Base-by-base conservation (phyloP, 1,140 invertebrate species). In the Rhopalosiphum padi region DNA sequence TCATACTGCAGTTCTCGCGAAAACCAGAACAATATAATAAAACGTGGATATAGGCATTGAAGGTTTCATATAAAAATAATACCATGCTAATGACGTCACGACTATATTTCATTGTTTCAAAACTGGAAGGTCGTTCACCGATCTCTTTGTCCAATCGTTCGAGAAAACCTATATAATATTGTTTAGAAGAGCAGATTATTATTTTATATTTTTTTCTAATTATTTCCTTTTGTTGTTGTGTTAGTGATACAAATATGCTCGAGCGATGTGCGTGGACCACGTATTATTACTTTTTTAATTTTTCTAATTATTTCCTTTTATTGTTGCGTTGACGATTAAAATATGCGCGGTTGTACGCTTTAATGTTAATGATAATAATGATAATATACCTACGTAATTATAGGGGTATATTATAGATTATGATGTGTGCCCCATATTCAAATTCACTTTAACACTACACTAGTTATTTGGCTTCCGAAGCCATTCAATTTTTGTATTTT, bases 71-170 rank as follows among this genome's bases (percentile, higher is more conserved):
- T 85, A 53, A 55, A 53, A 48, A 91, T 48, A 83, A 82, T 48
- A 83, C 46, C 91, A 46, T 51, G 77, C 48, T 86, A 93, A 93
- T 86, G 91, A 93, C 82, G 82, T 93, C 91, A 86, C 90, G 68
- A 92, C 9, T 85, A 37, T 85, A 41, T 23, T 51, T 93, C 91
- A 93, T 93, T 93, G 91, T 93, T 93, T 93, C 37, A 93, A 93
- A 15, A 37, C 82, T 83, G 25, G 77, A 93, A 93, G 91, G 91
- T 93, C 91, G 37, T 93, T 93, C 91, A 93, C 91, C 82, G 91
- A 60, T 90, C 53, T 90, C 86, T 90, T 89, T 94, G 93, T 77
- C 83, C 87, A 41, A 41, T 41, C 89, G 89, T 25, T 68, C 15
- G 93, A 48, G 68, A 51, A 68, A n/a, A 53, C 8, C 53, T 35